phyloP scores from a whole-genome alignment of 2,797 vertebrate species.

The Streptopelia turtur region DNA sequence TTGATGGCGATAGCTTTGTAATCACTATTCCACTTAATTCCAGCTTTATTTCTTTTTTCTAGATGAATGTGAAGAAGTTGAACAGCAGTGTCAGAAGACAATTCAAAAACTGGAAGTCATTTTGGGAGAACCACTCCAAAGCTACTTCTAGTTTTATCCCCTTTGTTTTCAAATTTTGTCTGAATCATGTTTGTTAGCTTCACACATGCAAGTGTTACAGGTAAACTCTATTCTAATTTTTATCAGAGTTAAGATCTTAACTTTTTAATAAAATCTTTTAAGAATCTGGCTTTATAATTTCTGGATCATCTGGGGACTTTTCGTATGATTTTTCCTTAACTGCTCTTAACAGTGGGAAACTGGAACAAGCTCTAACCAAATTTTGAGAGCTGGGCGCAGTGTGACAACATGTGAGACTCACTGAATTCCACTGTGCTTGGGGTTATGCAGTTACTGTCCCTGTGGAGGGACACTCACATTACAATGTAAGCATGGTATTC shows the following conservation, averaged over 20 bases:
- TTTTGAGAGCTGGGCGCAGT: background rate
- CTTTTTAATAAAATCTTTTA: slow-evolving; percentile 59
- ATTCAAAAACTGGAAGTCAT: slow-evolving; percentile 90
- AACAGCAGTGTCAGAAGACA: slow-evolving; percentile 92
- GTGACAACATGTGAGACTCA: background rate
- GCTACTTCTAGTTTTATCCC: slow-evolving; percentile 85
- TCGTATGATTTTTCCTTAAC: background rate
- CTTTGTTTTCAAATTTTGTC: background rate
- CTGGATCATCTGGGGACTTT: background rate
- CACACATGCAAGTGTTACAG: background rate
- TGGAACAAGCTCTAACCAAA: background rate
- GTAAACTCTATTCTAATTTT: slow-evolving; percentile 15
- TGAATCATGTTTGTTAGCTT: background rate
- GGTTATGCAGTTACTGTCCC: background rate
- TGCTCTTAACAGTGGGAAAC: background rate
- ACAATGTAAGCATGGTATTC: background rate
- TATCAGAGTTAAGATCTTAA: slow-evolving; percentile 17
- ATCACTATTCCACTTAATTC: background rate
- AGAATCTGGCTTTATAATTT: background rate
- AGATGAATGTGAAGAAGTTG: slow-evolving; percentile 97
- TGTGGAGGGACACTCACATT: rapidly evolving
- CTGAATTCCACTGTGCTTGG: background rate
- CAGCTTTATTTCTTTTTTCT: background rate
- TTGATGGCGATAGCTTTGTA: background rate
- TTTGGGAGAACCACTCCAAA: slow-evolving; percentile 92